A percentile compares a stretch with the other conserved stretches of the same genome.
These are phyloP conservation scores for Platysteira castanea DNA, from an alignment of 2,113 vertebrate species.

Conservation along the genomic window DNA sequence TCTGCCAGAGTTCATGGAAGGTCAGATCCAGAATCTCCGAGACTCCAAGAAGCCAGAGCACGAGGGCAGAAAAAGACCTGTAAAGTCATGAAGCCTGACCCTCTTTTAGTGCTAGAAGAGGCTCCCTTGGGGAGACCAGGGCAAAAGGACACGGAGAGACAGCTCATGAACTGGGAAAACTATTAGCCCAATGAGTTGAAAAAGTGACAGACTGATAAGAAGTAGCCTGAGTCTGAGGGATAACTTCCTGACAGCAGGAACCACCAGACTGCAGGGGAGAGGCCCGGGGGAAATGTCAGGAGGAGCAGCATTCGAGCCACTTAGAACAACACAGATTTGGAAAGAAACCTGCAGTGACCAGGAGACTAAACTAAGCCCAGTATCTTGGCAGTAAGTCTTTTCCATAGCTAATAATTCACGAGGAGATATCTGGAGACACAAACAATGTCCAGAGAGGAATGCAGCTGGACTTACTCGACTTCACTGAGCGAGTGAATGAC, in stretches of 20 bases:
- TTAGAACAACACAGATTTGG: not conserved
- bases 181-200: constrained; percentile 50
- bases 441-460: constrained; percentile 16
- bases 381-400: not conserved
- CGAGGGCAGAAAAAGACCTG: not conserved
- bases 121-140: not conserved
- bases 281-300: not conserved
- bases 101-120: not conserved
- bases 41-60: not conserved
- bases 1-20: not conserved
- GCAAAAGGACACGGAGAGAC: not conserved
- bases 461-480: not conserved
- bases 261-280: not conserved
- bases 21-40: not conserved
- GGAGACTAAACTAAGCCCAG: not conserved
- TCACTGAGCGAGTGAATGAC: fast-evolving
- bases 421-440: not conserved
- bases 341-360: constrained; percentile 16
- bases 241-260: constrained; percentile 54
- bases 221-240: constrained; percentile 29
- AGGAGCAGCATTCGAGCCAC: not conserved
- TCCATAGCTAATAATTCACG: constrained; percentile 2
- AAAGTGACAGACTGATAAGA: constrained; percentile 54
- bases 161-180: constrained; percentile 3
- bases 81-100: not conserved